phyloP scores from a whole-genome alignment of 2,797 vertebrate genomes.

The Rhyacichthys aspro region DNA sequence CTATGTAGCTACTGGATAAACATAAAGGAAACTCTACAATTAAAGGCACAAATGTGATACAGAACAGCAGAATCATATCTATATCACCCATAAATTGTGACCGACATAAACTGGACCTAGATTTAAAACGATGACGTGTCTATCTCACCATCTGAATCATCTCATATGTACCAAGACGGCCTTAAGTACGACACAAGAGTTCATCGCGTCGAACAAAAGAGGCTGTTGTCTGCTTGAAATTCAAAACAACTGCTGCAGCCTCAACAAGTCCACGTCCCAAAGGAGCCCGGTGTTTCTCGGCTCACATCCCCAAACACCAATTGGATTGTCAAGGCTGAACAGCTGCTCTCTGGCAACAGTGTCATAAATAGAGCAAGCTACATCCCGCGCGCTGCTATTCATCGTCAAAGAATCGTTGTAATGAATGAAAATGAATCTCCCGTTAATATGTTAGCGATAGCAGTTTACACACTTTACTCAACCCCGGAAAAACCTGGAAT shows the following conservation, averaged over 20 bases:
- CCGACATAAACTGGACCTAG: neutral
- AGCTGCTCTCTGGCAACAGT: conserved; percentile 58
- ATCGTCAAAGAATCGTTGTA: conserved; percentile 19
- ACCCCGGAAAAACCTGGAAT: too few relatives aligned
- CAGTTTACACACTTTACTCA: too few relatives aligned
- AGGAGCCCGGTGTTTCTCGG: conserved; percentile 35
- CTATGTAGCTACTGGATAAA: too few relatives aligned
- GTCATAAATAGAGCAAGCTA: conserved; percentile 50
- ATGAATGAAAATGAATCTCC: conserved; percentile 8
- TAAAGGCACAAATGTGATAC: too few relatives aligned
- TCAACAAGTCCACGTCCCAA: conserved; percentile 29
- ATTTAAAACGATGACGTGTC: neutral
- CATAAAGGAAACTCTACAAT: too few relatives aligned
- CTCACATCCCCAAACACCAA: conserved; percentile 49
- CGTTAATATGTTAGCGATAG: conserved; percentile 3
- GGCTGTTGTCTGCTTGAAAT: conserved; percentile 39
- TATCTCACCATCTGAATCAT: conserved; percentile 3
- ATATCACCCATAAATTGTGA: too few relatives aligned
- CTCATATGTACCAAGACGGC: neutral
- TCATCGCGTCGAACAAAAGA: conserved; percentile 35
- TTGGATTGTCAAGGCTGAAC: conserved; percentile 51
- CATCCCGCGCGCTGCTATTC: conserved; percentile 34
- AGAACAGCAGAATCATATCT: too few relatives aligned
- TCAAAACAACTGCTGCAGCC: conserved; percentile 39
- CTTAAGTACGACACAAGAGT: conserved; percentile 14